Evolutionary conservation across 2,797 vertebrate genomes (phyloP).

Genomic region (Novumbra hubbsi): DNA sequence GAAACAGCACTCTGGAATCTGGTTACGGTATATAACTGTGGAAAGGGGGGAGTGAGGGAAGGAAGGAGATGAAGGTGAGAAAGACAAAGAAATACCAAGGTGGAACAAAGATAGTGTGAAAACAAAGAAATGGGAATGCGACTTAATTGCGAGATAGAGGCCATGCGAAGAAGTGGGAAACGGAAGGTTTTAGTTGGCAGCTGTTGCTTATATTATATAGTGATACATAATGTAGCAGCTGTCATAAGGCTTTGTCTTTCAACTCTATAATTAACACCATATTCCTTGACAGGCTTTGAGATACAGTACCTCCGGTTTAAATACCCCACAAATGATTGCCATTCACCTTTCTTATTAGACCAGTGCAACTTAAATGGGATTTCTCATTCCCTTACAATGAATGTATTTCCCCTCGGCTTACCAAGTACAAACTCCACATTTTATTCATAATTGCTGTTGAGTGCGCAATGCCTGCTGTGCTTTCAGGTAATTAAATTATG

Average conservation of each 20-base stretch:
- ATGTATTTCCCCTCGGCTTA: slow-evolving; percentile 1
- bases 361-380: not conserved
- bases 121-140: not conserved
- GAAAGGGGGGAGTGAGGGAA: not conserved
- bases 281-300: not conserved
- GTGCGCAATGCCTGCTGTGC: slow-evolving; percentile 19
- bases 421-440: slow-evolving; percentile 20
- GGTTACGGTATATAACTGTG: slow-evolving; percentile 31
- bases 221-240: not conserved
- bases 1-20: slow-evolving; percentile 13
- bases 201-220: not conserved
- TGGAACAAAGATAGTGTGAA: not conserved
- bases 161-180: not conserved
- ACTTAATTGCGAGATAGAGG: not conserved
- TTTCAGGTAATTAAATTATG: slow-evolving; percentile 40
- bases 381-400: not conserved
- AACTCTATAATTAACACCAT: not conserved
- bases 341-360: not conserved
- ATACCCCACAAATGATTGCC: not conserved
- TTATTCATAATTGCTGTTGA: slow-evolving; percentile 12
- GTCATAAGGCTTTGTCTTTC: slow-evolving; percentile 1
- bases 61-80: not conserved
- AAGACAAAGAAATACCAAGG: not conserved
- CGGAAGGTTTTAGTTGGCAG: not conserved
- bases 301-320: not conserved